Evolutionary conservation across 2,113 vertebrate species (phyloP), one percentile per base, ranked within the genome.

Genomic region (Puma concolor): DNA sequence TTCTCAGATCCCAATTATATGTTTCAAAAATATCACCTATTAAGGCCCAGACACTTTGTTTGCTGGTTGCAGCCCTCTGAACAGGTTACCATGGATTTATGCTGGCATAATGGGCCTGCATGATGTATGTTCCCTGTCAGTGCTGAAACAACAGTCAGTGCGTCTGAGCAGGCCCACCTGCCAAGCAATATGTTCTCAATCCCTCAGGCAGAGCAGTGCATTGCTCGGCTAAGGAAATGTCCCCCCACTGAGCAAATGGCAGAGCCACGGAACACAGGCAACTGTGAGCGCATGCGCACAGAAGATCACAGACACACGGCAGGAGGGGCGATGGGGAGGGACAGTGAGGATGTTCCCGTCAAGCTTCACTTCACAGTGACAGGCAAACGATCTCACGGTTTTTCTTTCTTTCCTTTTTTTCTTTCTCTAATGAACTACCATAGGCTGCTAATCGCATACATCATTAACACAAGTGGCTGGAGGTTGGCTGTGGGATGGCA

Each of bases 91-190:
- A 93, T 94, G 44, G 98, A 98, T 98, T 98, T 98, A 97, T 98
- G 98, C 98, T 99, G 98, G 97, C 99, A 99, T 99, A 98, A 98
- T 87, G 96, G 98, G 98, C 98, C 98, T 4, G 36, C 66, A 97
- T 99, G 99, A 99, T 99, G 98, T 99, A 99, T 99, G 99, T 98
- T 99, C 99, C 98, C 99, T 99, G 99, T 99, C 99, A 99, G 64
- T 94, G 98, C 98, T 99, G 99, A 99, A 99, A 99, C 99, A 99
- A 99, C 99, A 99, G 98, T 97, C 97, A 99, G 98, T 98, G 99
- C 98, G 98, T 98, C 98, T 88, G 98, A 99, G 98, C 97, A 50
- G 98, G 98, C 98, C 99, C 99, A 99, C 99, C 99, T 99, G 99
- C 99, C 98, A 97, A 98, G 98, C 99, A 99, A 98, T 98, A 99